Evolutionary conservation across 2,113 vertebrate genomes (phyloP).

Genomic region (Nothoprocta pentlandii): DNA sequence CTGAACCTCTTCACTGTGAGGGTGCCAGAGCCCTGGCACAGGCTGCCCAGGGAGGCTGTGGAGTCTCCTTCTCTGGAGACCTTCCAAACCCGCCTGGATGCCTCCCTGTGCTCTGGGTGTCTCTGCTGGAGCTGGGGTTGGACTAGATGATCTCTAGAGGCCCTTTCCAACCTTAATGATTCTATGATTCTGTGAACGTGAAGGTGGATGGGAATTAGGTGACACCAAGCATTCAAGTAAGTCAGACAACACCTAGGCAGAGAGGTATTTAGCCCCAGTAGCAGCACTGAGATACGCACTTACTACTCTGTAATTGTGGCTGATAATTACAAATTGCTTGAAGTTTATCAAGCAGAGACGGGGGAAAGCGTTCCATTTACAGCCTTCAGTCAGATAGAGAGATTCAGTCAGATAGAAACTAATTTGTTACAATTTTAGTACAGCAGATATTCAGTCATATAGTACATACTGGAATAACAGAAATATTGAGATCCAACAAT

Average conservation of each 20-base stretch:
- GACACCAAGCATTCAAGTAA: background rate
- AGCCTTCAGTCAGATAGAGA: background rate
- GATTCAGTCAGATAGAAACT: background rate
- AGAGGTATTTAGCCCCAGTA: background rate
- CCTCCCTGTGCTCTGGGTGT: too few species aligned
- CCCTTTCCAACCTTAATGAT: too few species aligned
- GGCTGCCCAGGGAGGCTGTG: too few species aligned
- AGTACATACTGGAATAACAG: background rate
- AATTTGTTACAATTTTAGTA: background rate
- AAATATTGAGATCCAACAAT: background rate
- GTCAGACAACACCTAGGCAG: fast-evolving
- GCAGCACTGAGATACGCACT: background rate
- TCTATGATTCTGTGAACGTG: too few species aligned
- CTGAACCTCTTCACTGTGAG: too few species aligned
- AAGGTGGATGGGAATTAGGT: background rate
- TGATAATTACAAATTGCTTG: background rate
- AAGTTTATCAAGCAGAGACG: background rate
- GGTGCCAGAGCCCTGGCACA: too few species aligned
- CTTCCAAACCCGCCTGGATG: too few species aligned
- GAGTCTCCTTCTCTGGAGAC: too few species aligned
- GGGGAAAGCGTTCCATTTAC: background rate
- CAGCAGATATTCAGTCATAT: background rate
- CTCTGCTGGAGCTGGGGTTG: too few species aligned
- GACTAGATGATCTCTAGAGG: too few species aligned
- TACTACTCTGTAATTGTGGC: background rate